phyloP scores from a whole-genome alignment of 2,888 invertebrate species.

The Epinotia ramella region DNA sequence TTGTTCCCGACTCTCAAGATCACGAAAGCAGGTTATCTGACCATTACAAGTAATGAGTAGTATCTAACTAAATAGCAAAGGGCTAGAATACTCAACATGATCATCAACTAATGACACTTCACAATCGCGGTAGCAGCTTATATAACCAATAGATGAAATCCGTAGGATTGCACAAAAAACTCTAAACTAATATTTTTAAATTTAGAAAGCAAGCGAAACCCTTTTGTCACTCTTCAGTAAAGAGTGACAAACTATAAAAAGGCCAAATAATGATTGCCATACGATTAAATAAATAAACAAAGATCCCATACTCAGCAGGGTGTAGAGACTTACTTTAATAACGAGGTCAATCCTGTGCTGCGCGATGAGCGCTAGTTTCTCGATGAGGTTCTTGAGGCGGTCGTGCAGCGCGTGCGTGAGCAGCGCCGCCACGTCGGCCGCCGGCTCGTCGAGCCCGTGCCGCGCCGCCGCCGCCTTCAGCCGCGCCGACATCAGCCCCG shows the following conservation, averaged over 20 bases:
- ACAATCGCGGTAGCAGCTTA: not conserved
- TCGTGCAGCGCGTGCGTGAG: slow-evolving; percentile 98
- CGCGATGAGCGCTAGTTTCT: slow-evolving; percentile 96
- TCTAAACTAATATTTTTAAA: too few species aligned
- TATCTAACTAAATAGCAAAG: too few species aligned
- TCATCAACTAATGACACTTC: not conserved
- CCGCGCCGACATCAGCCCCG: slow-evolving; percentile 90
- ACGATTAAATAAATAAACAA: too few species aligned
- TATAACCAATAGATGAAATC: not conserved
- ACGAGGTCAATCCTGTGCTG: slow-evolving; percentile 97
- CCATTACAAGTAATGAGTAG: not conserved
- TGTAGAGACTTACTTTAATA: slow-evolving; percentile 85
- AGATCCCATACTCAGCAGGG: not conserved
- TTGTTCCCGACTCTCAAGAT: not conserved
- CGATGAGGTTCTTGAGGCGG: slow-evolving; percentile 94
- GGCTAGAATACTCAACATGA: not conserved
- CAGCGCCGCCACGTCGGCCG: slow-evolving; percentile 93
- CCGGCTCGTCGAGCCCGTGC: slow-evolving; percentile 93
- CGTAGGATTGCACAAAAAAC: not conserved
- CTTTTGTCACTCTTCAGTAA: too few species aligned
- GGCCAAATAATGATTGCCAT: too few species aligned
- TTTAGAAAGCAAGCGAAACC: not conserved
- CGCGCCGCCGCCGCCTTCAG: slow-evolving; percentile 90
- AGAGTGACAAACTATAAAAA: too few species aligned
- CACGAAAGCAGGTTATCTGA: not conserved